phyloP scores from a whole-genome alignment of 2,888 invertebrate species.

The Aricia artaxerxes region DNA sequence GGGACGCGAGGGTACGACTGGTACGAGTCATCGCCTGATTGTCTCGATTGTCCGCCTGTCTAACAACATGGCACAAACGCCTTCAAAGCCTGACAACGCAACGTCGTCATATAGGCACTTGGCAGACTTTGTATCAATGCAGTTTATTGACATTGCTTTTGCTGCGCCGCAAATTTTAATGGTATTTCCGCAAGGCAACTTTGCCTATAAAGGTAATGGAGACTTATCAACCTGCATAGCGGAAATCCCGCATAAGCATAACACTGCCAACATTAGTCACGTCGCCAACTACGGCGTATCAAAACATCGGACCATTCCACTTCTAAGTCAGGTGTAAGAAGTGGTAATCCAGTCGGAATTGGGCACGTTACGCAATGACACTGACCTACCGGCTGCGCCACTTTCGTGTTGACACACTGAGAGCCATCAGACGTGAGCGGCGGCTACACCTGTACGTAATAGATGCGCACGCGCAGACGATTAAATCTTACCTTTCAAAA shows the following conservation, averaged over 20 bases:
- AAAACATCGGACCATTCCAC: constrained; percentile 7
- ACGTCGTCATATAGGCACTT: not conserved
- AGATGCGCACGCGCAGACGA: constrained; percentile 8
- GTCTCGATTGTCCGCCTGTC: not conserved
- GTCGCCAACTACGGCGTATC: not conserved
- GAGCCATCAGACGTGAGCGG: constrained; percentile 55
- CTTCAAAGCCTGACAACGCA: not conserved
- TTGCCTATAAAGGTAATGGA: not conserved
- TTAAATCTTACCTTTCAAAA: not conserved
- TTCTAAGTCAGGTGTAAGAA: constrained; percentile 36
- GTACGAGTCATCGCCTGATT: not conserved
- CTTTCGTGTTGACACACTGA: constrained; percentile 78
- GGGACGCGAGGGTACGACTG: not conserved
- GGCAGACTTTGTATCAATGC: not conserved
- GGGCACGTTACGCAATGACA: constrained; percentile 76
- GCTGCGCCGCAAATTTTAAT: not conserved
- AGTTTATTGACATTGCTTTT: not conserved
- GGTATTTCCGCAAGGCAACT: not conserved
- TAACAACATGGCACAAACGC: not conserved
- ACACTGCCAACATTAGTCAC: not conserved
- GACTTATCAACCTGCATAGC: not conserved
- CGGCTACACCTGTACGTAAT: constrained; percentile 33
- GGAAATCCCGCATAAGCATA: not conserved
- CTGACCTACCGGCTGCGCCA: constrained; percentile 76
- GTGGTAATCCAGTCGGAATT: constrained; percentile 52